A percentile compares a stretch with the other conserved stretches of the same genome.
Evolutionary conservation across 1,140 invertebrate species (phyloP).

Genomic region (Tetramorium simillimum): DNA sequence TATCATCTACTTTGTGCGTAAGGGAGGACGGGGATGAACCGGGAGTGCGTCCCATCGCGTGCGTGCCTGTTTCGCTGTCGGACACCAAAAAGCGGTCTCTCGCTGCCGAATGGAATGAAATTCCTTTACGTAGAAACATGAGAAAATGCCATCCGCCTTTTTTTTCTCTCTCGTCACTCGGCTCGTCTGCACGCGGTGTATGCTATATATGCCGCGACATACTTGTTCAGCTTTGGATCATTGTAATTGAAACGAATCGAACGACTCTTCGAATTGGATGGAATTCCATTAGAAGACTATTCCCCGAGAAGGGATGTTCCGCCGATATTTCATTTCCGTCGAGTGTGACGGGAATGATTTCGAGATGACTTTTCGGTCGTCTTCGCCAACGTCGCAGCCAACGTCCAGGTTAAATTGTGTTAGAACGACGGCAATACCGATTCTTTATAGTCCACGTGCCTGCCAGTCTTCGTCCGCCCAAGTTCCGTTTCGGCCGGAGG

Average conservation of each 20-base stretch:
- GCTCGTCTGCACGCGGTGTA: not conserved
- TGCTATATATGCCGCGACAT: slow-evolving; percentile 8
- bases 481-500: not conserved
- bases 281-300: slow-evolving; percentile 60
- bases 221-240: slow-evolving; percentile 57
- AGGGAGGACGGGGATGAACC: not conserved
- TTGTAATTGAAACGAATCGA: slow-evolving; percentile 68
- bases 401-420: slow-evolving; percentile 43
- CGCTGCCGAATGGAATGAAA: slow-evolving; percentile 67
- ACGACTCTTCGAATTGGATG: slow-evolving; percentile 51
- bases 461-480: not conserved
- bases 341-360: slow-evolving; percentile 53
- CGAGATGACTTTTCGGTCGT: slow-evolving; percentile 62
- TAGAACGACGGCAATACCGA: slow-evolving; percentile 35
- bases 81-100: slow-evolving; percentile 60
- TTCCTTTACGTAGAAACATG: slow-evolving; percentile 67
- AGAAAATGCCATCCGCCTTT: slow-evolving; percentile 40
- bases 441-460: slow-evolving; percentile 39
- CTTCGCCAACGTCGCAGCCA: not conserved
- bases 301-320: not conserved
- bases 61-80: slow-evolving; percentile 27
- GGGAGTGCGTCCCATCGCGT: slow-evolving; percentile 52
- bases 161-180: not conserved
- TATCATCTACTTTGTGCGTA: slow-evolving; percentile 40
- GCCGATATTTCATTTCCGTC: slow-evolving; percentile 65